Conservation (phyloP, 1,140 invertebrate genomes). For the Lerema accius region DNA sequence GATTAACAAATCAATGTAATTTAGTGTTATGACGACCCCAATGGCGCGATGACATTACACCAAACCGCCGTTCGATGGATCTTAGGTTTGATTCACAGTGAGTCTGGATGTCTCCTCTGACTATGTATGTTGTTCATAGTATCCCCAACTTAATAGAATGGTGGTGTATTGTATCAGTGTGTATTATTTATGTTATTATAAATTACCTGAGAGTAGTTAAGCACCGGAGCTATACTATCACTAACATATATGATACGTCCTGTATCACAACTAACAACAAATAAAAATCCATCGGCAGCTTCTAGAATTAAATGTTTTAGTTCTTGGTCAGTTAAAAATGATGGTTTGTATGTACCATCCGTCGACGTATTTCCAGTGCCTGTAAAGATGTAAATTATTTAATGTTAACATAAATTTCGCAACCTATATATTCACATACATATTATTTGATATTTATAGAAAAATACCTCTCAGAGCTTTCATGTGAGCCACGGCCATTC, state of each 20-base stretch:
- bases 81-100: too few relatives aligned
- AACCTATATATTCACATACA: conserved; percentile 4
- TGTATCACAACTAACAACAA: conserved; percentile 99
- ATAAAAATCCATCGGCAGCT: conserved; percentile 99
- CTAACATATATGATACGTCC: conserved; percentile 99
- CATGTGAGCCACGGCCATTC: conserved; percentile 99
- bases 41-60: too few relatives aligned
- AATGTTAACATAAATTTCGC: neutral
- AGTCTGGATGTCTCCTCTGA: too few relatives aligned
- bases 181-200: neutral
- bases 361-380: conserved; percentile 97
- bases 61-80: too few relatives aligned
- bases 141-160: too few relatives aligned
- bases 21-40: too few relatives aligned
- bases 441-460: neutral
- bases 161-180: too few relatives aligned
- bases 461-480: conserved; percentile 94
- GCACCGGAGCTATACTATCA: conserved; percentile 98
- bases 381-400: conserved; percentile 61
- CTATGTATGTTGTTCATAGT: too few relatives aligned
- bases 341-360: conserved; percentile 98
- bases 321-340: conserved; percentile 99
- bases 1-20: too few relatives aligned
- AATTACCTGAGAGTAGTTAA: conserved; percentile 95
- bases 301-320: conserved; percentile 99